Evolutionary conservation across 2,797 vertebrate genomes (phyloP).

Genomic region (Margarornis squamiger): DNA sequence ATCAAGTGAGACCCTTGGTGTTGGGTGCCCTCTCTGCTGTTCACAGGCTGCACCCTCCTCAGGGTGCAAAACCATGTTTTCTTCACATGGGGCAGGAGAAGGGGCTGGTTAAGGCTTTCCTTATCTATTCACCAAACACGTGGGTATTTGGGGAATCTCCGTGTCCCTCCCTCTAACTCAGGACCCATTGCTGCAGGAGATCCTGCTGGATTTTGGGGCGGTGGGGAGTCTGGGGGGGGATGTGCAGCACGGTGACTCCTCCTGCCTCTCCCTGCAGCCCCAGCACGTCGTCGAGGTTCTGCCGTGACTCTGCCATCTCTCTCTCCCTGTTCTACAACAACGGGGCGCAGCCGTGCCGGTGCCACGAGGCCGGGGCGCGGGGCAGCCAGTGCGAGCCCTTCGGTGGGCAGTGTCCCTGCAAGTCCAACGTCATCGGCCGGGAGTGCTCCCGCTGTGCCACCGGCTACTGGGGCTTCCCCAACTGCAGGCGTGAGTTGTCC

Average conservation of each 20-base stretch:
- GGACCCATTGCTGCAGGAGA: accelerated
- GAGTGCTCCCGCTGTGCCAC: constrained; percentile 93
- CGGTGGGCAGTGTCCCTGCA: constrained; percentile 90
- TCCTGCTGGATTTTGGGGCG: not conserved
- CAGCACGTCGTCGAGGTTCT: constrained; percentile 81
- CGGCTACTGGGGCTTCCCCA: constrained; percentile 94
- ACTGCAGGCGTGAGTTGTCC: constrained; percentile 88
- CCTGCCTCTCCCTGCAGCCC: constrained; percentile 71
- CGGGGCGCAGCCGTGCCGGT: constrained; percentile 86
- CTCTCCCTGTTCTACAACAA: constrained; percentile 95
- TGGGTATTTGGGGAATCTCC: not conserved
- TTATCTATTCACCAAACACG: not conserved
- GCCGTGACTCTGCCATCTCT: constrained; percentile 82
- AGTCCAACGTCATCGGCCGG: constrained; percentile 88
- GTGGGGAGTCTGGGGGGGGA: not conserved
- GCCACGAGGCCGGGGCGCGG: constrained; percentile 87
- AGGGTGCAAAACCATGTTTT: not conserved
- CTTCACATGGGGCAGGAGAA: not conserved
- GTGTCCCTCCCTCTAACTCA: not conserved
- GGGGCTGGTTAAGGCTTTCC: not conserved
- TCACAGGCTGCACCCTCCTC: accelerated
- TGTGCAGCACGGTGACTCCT: not conserved
- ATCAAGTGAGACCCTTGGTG: constrained; percentile 80
- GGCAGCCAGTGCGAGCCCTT: constrained; percentile 85
- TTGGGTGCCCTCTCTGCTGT: not conserved